Evolutionary conservation across 2,888 invertebrate genomes (phyloP).

Genomic region (Eupithecia dodoneata): DNA sequence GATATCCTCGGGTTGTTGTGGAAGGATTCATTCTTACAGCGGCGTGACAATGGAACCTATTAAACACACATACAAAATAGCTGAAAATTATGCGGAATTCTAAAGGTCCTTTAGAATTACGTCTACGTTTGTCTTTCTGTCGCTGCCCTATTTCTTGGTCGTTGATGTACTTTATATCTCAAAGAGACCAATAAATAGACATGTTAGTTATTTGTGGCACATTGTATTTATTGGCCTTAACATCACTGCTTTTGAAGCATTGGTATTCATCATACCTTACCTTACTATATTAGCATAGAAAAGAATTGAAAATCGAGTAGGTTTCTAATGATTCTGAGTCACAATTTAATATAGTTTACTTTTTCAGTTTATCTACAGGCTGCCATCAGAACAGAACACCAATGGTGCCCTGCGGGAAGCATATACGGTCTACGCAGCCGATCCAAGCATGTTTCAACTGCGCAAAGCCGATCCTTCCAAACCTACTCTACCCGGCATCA

Average conservation of each 20-base stretch:
- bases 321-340: background rate
- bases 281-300: background rate
- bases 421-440: conserved; percentile 91
- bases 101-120: background rate
- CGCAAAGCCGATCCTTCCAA: conserved; percentile 67
- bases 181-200: background rate
- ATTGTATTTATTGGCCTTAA: no score
- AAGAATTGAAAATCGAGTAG: background rate
- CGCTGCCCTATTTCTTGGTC: background rate
- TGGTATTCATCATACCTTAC: background rate
- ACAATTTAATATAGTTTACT: background rate
- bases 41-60: no score
- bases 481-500: conserved; percentile 72
- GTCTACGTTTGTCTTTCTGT: background rate
- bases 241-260: no score
- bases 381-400: conserved; percentile 89
- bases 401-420: conserved; percentile 90
- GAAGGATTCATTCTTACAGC: no score
- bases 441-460: conserved; percentile 90
- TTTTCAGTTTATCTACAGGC: conserved; percentile 89
- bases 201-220: no score
- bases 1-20: no score
- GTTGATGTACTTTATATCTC: no score
- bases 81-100: no score
- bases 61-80: no score